Percentiles rank a stretch among this genome's conserved stretches.
phyloP scores from a whole-genome alignment of 2,888 invertebrate genomes.

The Pedicia rivosa region DNA sequence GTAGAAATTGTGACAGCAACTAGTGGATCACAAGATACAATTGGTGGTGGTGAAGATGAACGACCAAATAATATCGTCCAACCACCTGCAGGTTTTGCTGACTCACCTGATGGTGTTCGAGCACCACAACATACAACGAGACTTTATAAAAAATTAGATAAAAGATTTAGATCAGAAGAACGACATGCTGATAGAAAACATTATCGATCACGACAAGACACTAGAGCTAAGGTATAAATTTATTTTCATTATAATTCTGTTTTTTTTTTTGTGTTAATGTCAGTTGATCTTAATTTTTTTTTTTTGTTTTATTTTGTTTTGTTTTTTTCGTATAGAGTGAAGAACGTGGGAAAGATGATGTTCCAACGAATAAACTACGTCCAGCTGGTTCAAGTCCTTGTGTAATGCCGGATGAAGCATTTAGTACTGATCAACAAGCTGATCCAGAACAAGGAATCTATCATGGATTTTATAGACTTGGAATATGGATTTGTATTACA shows the following conservation, averaged over 20 bases:
- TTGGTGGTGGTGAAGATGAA: constrained; percentile 32
- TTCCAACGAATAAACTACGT: constrained; percentile 51
- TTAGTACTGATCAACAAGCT: constrained; percentile 10
- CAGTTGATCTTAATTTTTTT: background rate
- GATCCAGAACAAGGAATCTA: constrained; percentile 44
- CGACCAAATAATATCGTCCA: constrained; percentile 57
- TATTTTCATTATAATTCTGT: background rate
- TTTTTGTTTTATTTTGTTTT: constrained; percentile 1
- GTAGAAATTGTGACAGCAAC: constrained; percentile 43
- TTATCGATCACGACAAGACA: constrained; percentile 51
- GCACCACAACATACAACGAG: constrained; percentile 34
- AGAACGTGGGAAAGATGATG: constrained; percentile 54
- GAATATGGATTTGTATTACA: constrained; percentile 61
- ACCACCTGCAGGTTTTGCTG: constrained; percentile 78
- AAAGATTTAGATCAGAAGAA: constrained; percentile 65
- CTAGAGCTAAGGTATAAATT: constrained; percentile 62
- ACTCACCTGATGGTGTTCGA: constrained; percentile 47
- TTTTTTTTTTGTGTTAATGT: background rate
- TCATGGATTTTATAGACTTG: constrained; percentile 53
- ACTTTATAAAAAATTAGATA: constrained; percentile 63
- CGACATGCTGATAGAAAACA: constrained; percentile 44
- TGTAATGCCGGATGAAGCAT: constrained; percentile 29
- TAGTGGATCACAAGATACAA: constrained; percentile 27
- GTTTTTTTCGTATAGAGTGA: constrained; percentile 33
- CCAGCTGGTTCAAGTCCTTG: constrained; percentile 50